phyloP scores from a whole-genome alignment of 1,140 invertebrate genomes.

The Amphibalanus amphitrite region DNA sequence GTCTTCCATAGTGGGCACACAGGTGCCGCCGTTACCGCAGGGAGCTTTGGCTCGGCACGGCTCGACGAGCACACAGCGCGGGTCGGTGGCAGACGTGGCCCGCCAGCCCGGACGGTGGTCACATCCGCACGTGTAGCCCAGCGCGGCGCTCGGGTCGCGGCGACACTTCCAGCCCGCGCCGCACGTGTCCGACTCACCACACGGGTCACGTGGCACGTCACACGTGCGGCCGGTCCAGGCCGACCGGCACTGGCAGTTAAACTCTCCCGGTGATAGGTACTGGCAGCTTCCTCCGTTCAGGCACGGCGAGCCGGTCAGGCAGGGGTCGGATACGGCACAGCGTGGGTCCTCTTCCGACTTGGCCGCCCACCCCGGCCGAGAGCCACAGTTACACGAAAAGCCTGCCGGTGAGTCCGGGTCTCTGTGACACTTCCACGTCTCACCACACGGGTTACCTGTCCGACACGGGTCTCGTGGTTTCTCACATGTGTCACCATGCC shows the following conservation, averaged over 20 bases:
- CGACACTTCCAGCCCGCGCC: not conserved
- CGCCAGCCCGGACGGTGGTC: not conserved
- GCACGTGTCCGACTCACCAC: not conserved
- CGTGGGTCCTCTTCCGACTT: not conserved
- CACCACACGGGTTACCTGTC: not conserved
- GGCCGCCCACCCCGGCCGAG: not conserved
- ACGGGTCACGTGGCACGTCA: not conserved
- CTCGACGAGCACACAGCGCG: not conserved
- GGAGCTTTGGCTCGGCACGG: not conserved
- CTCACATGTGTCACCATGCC: not conserved
- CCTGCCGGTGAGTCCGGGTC: not conserved
- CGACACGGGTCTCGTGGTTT: not conserved
- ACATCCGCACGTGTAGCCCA: not conserved
- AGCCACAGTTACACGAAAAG: not conserved
- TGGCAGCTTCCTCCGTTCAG: slow-evolving; percentile 41
- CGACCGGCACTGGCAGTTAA: slow-evolving; percentile 53
- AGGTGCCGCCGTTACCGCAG: not conserved
- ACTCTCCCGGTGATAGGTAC: slow-evolving; percentile 56
- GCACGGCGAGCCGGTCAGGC: not conserved
- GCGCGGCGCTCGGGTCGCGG: not conserved
- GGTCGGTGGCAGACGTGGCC: not conserved
- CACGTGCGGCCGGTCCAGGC: slow-evolving; percentile 39
- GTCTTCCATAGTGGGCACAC: not conserved
- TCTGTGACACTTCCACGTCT: not conserved
- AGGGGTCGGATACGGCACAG: not conserved